These are phyloP conservation scores for Forbesichthys agassizii DNA, from an alignment of 2,113 vertebrate genomes.

Conservation along the genomic window DNA sequence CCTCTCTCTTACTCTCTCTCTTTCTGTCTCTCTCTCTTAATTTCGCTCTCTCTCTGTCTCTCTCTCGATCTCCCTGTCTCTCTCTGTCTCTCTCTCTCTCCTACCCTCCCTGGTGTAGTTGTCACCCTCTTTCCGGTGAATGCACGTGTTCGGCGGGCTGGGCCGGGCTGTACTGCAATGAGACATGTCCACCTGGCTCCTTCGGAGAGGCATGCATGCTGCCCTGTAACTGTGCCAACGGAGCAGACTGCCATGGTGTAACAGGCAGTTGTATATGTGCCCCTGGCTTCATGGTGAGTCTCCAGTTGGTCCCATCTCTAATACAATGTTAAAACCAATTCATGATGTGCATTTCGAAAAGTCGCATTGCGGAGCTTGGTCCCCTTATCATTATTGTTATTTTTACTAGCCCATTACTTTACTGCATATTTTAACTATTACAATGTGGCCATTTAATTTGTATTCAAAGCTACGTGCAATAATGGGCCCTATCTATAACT, in stretches of 20 bases:
- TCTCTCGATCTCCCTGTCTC: constrained; percentile 25
- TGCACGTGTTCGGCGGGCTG: constrained; percentile 92
- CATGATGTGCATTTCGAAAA: too few relatives aligned
- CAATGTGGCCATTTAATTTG: too few relatives aligned
- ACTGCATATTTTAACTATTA: too few relatives aligned
- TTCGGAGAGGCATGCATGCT: constrained; percentile 86
- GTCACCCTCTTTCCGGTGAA: constrained; percentile 94
- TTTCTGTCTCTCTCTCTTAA: not conserved
- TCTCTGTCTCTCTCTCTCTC: constrained; percentile 40
- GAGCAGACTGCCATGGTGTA: constrained; percentile 90
- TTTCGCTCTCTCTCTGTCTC: not conserved
- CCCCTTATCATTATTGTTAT: too few relatives aligned
- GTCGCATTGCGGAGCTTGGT: too few relatives aligned
- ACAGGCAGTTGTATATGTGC: constrained; percentile 88
- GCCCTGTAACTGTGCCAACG: constrained; percentile 87
- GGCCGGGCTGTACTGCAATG: constrained; percentile 93
- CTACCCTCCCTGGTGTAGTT: constrained; percentile 75
- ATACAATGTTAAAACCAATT: too few relatives aligned
- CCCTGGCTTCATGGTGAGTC: constrained; percentile 89
- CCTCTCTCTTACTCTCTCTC: not conserved
- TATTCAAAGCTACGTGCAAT: too few relatives aligned
- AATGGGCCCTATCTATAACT: too few relatives aligned
- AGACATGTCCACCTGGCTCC: constrained; percentile 88
- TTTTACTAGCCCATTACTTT: too few relatives aligned
- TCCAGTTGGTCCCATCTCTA: not conserved